Conservation (phyloP, 2,113 vertebrate species). For the Symphodus melops region DNA sequence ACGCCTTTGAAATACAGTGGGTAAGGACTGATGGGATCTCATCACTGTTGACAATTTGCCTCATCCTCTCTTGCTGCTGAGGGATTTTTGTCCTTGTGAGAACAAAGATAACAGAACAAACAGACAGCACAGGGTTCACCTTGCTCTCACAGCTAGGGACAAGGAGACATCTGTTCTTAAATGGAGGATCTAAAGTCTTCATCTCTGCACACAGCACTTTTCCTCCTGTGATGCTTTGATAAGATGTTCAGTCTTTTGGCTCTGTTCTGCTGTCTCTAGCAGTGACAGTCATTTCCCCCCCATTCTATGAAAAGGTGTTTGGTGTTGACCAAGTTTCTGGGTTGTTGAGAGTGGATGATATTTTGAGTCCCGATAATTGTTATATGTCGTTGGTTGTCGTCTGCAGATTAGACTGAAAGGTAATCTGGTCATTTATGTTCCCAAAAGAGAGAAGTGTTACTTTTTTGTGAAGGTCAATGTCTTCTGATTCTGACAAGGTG, state of each 20-base stretch:
- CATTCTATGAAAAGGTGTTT: slow-evolving; percentile 22
- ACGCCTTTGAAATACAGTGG: slow-evolving; percentile 3
- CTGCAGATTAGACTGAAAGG: background rate
- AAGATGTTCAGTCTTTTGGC: slow-evolving; percentile 52
- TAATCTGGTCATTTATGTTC: too few relatives aligned
- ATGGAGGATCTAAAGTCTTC: slow-evolving; percentile 58
- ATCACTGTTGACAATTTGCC: background rate
- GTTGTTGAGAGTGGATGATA: background rate
- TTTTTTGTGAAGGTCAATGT: too few relatives aligned
- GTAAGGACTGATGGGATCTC: slow-evolving; percentile 16
- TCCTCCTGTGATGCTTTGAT: slow-evolving; percentile 64
- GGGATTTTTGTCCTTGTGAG: slow-evolving; percentile 38
- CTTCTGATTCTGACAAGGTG: background rate
- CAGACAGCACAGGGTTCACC: slow-evolving; percentile 55
- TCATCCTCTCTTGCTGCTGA: slow-evolving; percentile 23
- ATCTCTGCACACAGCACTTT: slow-evolving; percentile 65
- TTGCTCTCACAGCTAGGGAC: slow-evolving; percentile 59
- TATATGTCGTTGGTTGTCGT: background rate
- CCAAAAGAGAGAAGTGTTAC: background rate
- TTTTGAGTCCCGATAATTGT: background rate
- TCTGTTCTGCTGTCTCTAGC: slow-evolving; percentile 43
- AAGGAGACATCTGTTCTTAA: slow-evolving; percentile 45
- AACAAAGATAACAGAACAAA: slow-evolving; percentile 24
- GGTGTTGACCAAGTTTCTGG: slow-evolving; percentile 13
- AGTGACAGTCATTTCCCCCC: slow-evolving; percentile 23